phyloP scores from a whole-genome alignment of 2,797 vertebrate species.

The Poecilia picta region DNA sequence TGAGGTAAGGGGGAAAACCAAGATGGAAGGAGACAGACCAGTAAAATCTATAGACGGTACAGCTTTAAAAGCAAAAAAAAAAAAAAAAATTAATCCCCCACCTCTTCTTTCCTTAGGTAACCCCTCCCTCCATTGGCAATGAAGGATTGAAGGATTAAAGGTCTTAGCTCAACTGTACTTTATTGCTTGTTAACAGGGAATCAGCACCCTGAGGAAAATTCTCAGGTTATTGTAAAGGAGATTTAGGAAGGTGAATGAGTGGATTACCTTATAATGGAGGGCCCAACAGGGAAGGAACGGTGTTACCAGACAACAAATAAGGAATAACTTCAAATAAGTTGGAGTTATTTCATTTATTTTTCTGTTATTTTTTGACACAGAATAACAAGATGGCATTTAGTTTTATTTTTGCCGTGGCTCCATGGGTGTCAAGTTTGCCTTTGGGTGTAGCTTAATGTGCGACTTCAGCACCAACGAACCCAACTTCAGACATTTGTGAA shows the following conservation, averaged over 20 bases:
- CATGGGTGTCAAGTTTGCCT: background rate
- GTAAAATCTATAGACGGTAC: constrained; percentile 46
- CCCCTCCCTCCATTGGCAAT: constrained; percentile 39
- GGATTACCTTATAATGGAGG: constrained; percentile 68
- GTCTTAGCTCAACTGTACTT: constrained; percentile 48
- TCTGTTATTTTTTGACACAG: no score
- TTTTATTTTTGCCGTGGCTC: background rate
- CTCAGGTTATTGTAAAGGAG: constrained; percentile 59
- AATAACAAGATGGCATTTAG: background rate
- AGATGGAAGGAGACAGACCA: constrained; percentile 10
- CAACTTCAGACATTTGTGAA: no score
- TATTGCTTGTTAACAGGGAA: constrained; percentile 67
- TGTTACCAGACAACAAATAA: constrained; percentile 42
- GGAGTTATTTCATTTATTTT: background rate
- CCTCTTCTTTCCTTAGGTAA: constrained; percentile 32
- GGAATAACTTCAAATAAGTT: constrained; percentile 17
- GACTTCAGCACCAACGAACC: background rate
- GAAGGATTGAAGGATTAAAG: constrained; percentile 50
- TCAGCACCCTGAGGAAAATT: constrained; percentile 53
- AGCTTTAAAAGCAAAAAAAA: constrained; percentile 32
- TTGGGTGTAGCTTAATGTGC: background rate
- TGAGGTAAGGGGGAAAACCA: constrained; percentile 24
- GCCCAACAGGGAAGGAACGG: constrained; percentile 45
- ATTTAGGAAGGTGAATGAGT: constrained; percentile 68
- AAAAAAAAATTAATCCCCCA: constrained; percentile 13